Base-by-base conservation (phyloP, 2,113 vertebrate species). In the Ranitomeya variabilis region DNA sequence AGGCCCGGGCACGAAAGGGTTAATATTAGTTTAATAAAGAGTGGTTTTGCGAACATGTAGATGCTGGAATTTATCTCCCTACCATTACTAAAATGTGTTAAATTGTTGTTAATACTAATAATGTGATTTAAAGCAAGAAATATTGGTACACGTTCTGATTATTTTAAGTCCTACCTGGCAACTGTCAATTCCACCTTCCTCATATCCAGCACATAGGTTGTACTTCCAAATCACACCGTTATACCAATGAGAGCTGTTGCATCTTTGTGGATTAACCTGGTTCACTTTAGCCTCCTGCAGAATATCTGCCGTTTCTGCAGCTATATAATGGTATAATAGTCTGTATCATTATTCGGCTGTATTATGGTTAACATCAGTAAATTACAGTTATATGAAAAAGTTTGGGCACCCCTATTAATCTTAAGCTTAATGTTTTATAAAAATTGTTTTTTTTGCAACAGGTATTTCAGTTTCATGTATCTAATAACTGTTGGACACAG, bases 131-230 rank as follows among this genome's bases (percentile, higher is more conserved):
- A 16, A 73, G 18, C 1, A 45, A 52, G 10, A 84, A 52, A 54
- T 84, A 45, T 45, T 54, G 16, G 0, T 7, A 52, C 7, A 37
- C 62, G n/a, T 6, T 21, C 4, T 23, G 21, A 26, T 23, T 13
- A 21, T 79, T 55, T 52, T 83, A 9, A 52, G 8, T 57, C 71
- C 1, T 87, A 90, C 90, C 86, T 89, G 88, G 31, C 90, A 90
- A 7, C 82, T 88, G 45, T 71, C 64, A 10, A 88, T 73, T 2
- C 86, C 78, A 16, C 89, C 90, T 45, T 64, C 55, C 71, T 89
- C 78, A 7, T 82, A 69, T 26, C 90, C 88, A n/a, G 89, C 89
- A 18, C 90, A 90, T 57, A 90, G 55, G 37, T 88, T 86, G 23
- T 86, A 82, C 1, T n/a, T 0, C 0, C 4, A 14, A 21, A 90